Evolutionary conservation across 2,113 vertebrate species (phyloP), one percentile per base, ranked within the genome.

Genomic region (Bostrychus sinensis): DNA sequence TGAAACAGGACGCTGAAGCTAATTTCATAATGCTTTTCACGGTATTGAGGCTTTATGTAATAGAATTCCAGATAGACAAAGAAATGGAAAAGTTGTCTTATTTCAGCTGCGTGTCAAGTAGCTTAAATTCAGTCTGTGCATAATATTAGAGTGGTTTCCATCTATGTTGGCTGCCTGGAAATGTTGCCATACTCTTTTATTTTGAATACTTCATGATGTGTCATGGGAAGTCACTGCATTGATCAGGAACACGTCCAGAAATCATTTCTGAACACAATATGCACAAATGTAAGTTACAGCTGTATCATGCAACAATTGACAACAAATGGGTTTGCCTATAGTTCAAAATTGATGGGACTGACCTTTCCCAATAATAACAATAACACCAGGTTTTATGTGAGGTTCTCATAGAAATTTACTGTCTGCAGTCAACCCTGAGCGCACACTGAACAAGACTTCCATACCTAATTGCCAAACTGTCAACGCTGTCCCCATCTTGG

Each of bases 61-160:
- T 48, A 43, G 70, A 80, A 88, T 87, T 86, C 83, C 82, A 80
- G 73, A 45, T 39, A 64, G 70, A 81, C 77, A 51, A 62, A 25
- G 62, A 80, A 86, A 88, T 87, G 88, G 89, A 88, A 90, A 87
- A 72, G 34, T 41, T 65, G 48, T 70, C 79, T 75, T 83, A 70
- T 78, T 83, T 84, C 71, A 70, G 69, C 79, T 66, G 59, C 64
- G 65, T 69, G 65, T 70, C 0, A 3, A 38, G 62, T 60, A 62
- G 54, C 66, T 60, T 79, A 72, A 72, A 84, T 83, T 79, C 69
- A 45, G 72, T 43, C 79, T 70, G 63, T 74, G 64, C 38, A 76
- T 72, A 43, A 75, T 76, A 72, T 82, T 76, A 73, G 43, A 71
- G 64, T 38, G 54, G 54, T 67, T 76, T 78, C 68, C 55, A 79